Evolutionary conservation across 2,113 vertebrate genomes (phyloP), one percentile per base, ranked within the genome.

Genomic region (Sminthopsis crassicaudata): DNA sequence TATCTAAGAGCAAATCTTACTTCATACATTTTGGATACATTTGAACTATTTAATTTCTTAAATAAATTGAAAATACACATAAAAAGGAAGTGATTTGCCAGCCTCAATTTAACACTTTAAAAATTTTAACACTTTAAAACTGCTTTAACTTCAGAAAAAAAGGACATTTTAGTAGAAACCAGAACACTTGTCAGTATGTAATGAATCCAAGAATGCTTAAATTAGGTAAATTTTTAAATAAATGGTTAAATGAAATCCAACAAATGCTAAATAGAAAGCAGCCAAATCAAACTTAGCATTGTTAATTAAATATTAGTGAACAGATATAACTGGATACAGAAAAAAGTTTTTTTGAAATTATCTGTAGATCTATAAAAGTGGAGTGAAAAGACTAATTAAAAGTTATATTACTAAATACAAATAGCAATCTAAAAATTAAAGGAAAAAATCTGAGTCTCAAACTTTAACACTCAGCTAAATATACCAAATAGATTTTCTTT

Each of bases 1-100:
- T 90, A 46, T 91, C 92, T 89, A 60, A 92, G 91, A 97, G 48
- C 89, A 97, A 96, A 94, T 88, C n/a, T 95, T 96, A 96, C 91
- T 96, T 97, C 90, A 94, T 96, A 53, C 93, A 76, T 97, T 54
- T 57, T 96, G 90, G 67, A 89, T 96, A 96, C 27, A 95, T 95
- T 92, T 46, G 12, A 96, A 97, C 96, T 96, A 97, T 0, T 94
- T 23, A 91, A 76, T 95, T 97, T 95, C 60, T 96, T 96, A 51
- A 97, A 97, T 1, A 96, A 97, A 95, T 50, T n/a, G 53, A 97
- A 97, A 97, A 97, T 53, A 92, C 2, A 94, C 94, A 96, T 89
- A 76, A 92, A 93, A 97, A 97, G 57, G 93, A 98, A 97, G 42
- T 57, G 10, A 96, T 1, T 96, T 89, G 95, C n/a, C 57, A 95